These are phyloP conservation scores for Desmodus rotundus DNA, from an alignment of 2,113 vertebrate species.

Conservation along the genomic window DNA sequence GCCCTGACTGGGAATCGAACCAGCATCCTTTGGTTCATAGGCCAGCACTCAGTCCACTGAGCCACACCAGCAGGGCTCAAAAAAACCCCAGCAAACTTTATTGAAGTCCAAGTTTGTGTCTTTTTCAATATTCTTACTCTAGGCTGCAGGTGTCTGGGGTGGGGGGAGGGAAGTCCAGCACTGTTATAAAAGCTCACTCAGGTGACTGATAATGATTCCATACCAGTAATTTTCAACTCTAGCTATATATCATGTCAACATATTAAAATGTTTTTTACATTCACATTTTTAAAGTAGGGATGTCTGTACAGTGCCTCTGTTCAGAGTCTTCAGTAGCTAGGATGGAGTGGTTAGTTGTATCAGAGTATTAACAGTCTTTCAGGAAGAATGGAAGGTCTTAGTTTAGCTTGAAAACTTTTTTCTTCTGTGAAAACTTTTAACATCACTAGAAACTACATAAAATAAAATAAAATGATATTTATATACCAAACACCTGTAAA, in stretches of 20 bases:
- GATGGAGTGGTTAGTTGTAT: not conserved
- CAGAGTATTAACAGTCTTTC: not conserved
- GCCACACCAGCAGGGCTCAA: too few species aligned
- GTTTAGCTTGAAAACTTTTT: not conserved
- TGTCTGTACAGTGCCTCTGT: constrained; percentile 10
- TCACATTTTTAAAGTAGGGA: not conserved
- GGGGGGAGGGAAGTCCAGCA: not conserved
- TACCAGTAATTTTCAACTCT: not conserved
- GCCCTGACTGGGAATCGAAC: too few species aligned
- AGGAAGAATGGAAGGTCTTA: not conserved
- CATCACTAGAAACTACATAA: not conserved
- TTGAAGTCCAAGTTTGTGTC: not conserved
- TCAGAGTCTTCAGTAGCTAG: not conserved
- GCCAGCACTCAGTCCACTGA: too few species aligned
- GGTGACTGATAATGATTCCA: not conserved
- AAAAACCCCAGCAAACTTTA: too few species aligned
- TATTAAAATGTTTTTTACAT: not conserved
- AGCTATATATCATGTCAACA: not conserved
- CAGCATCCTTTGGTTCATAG: too few species aligned
- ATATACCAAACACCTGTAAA: not conserved
- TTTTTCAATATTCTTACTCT: not conserved
- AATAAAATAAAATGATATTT: not conserved
- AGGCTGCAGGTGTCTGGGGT: not conserved
- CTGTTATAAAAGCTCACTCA: not conserved
- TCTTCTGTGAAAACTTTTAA: not conserved